Evolutionary conservation across 2,797 vertebrate species (phyloP).

Genomic region (Champsocephalus esox): DNA sequence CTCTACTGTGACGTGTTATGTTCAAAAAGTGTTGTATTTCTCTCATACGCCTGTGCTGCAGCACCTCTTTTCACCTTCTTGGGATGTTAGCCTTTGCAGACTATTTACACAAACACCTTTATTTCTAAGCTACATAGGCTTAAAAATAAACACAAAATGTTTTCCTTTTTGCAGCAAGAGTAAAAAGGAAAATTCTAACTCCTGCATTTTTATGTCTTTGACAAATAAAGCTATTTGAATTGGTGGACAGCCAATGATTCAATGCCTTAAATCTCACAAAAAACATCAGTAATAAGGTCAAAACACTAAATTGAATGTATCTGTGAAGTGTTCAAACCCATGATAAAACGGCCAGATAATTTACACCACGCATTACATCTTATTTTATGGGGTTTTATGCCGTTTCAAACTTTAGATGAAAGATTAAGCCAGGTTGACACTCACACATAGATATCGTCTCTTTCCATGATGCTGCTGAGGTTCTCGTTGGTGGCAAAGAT

Average conservation of each 20-base stretch:
- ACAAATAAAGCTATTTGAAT: not conserved
- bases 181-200: not conserved
- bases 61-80: too few relatives aligned
- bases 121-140: too few relatives aligned
- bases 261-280: constrained; percentile 1
- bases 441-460: constrained; percentile 99
- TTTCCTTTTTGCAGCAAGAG: not conserved
- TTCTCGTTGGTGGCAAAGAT: constrained; percentile 98
- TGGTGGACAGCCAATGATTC: not conserved
- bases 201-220: not conserved
- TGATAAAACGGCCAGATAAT: not conserved
- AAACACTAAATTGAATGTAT: not conserved
- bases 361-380: not conserved
- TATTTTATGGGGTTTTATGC: not conserved
- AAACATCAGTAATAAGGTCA: not conserved
- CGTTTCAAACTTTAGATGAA: not conserved
- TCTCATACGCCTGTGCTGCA: too few relatives aligned
- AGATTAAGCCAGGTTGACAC: constrained; percentile 69
- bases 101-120: too few relatives aligned
- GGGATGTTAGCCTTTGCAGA: too few relatives aligned
- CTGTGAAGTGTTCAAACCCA: not conserved
- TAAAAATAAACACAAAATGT: too few relatives aligned
- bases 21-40: too few relatives aligned
- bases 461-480: constrained; percentile 98
- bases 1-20: too few relatives aligned